phyloP scores from a whole-genome alignment of 2,113 vertebrate species.

The Carlito syrichta region DNA sequence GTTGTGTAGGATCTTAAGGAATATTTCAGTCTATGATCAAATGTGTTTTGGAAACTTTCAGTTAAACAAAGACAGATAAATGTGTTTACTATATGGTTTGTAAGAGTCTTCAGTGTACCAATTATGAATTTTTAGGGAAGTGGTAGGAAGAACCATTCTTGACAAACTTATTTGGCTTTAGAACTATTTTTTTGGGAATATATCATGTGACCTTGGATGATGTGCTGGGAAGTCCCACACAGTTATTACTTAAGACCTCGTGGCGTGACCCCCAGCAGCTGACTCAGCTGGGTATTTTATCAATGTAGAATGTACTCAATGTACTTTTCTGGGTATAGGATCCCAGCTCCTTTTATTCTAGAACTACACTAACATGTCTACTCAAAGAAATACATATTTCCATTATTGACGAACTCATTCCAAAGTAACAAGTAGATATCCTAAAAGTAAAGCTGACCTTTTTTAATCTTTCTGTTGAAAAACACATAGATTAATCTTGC shows the following conservation, averaged over 20 bases:
- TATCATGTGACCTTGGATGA: neutral
- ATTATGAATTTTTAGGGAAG: neutral
- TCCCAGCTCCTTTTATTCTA: neutral
- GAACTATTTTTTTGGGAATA: neutral
- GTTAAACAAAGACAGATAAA: neutral
- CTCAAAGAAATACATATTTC: neutral
- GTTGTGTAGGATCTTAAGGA: neutral
- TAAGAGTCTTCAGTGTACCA: neutral
- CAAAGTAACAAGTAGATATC: neutral
- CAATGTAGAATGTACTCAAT: neutral
- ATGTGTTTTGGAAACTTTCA: neutral
- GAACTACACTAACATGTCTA: neutral
- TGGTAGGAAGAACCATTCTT: neutral
- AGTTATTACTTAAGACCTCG: no score
- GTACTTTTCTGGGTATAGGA: neutral
- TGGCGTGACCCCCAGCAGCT: neutral
- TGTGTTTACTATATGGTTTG: neutral
- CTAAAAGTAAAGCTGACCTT: neutral
- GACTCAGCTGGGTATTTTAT: neutral
- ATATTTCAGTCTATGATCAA: neutral
- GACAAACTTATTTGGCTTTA: neutral
- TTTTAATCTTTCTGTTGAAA: neutral
- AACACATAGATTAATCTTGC: neutral
- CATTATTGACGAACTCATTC: neutral
- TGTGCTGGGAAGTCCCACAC: rapidly evolving